A percentile compares a stretch with the other conserved stretches of the same genome.
These are phyloP conservation scores for Eupithecia abbreviata DNA, from an alignment of 2,888 invertebrate species.

Conservation along the genomic window DNA sequence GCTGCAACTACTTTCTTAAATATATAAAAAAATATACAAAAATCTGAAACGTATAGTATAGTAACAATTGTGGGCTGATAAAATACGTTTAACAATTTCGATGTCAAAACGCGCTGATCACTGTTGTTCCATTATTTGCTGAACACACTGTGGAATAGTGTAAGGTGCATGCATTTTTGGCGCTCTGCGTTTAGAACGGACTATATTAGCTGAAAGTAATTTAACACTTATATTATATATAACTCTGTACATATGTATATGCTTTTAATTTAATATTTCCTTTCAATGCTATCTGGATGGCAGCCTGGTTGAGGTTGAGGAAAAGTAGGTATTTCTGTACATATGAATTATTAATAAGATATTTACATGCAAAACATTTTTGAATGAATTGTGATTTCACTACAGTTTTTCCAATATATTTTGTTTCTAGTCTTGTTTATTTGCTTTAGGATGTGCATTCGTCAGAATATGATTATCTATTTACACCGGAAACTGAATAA, in stretches of 20 bases:
- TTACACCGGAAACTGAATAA: background rate
- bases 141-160: background rate
- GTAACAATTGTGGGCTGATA: too few species aligned
- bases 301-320: conserved; percentile 33
- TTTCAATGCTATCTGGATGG: conserved; percentile 39
- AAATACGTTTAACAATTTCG: background rate
- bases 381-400: background rate
- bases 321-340: conserved; percentile 40
- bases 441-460: background rate
- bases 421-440: background rate
- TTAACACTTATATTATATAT: background rate
- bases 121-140: background rate
- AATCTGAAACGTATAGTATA: too few species aligned
- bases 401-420: background rate
- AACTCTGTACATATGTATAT: background rate
- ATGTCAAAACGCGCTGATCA: background rate
- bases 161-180: background rate
- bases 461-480: background rate
- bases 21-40: too few species aligned
- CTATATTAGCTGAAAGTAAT: background rate
- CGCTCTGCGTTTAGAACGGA: background rate
- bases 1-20: too few species aligned
- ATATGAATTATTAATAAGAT: background rate
- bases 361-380: background rate
- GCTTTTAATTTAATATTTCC: conserved; percentile 5